Evolutionary conservation across 2,113 vertebrate species (phyloP).

Genomic region (Porphyrio hochstetteri): DNA sequence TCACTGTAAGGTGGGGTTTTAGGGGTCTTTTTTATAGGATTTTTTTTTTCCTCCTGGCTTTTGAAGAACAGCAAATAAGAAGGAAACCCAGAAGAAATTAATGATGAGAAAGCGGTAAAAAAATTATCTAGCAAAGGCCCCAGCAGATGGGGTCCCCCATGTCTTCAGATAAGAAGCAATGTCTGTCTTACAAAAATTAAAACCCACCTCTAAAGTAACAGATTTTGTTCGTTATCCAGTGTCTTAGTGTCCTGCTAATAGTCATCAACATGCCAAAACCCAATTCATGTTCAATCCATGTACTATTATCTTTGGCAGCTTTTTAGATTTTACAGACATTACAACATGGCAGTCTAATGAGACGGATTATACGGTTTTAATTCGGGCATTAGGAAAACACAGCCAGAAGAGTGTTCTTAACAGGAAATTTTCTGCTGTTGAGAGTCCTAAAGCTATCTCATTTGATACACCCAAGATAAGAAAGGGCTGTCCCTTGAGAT

Average conservation of each 20-base stretch:
- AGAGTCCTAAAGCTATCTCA: background rate
- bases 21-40: too few relatives aligned
- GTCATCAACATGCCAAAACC: background rate
- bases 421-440: background rate
- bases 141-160: background rate
- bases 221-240: background rate
- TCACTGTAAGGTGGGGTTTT: background rate
- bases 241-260: background rate
- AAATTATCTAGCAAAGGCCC: background rate
- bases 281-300: background rate
- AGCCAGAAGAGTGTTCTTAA: background rate
- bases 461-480: conserved; percentile 16
- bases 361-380: background rate
- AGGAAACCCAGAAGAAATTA: background rate
- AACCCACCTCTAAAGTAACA: background rate
- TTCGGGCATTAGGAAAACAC: background rate
- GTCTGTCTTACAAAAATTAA: background rate
- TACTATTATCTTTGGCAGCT: background rate
- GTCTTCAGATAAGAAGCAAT: background rate
- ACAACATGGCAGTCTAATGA: background rate
- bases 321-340: background rate
- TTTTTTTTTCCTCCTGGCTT: background rate
- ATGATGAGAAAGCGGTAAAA: background rate
- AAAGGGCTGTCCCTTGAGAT: background rate
- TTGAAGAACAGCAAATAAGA: background rate